Conservation (phyloP, 2,113 vertebrate genomes). For the Mandrillus leucophaeus region DNA sequence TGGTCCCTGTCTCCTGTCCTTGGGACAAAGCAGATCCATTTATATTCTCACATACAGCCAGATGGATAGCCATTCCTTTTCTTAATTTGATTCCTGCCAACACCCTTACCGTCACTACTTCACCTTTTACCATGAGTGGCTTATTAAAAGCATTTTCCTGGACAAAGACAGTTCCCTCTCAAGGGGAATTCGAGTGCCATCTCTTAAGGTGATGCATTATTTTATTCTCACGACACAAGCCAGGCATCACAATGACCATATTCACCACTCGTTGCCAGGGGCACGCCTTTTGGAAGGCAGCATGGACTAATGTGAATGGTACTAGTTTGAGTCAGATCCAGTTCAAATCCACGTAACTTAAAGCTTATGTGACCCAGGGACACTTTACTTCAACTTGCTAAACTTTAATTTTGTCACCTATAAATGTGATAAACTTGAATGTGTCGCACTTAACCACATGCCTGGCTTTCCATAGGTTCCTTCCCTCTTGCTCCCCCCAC, state of each 20-base stretch:
- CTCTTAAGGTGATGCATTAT: not conserved
- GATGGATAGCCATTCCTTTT: not conserved
- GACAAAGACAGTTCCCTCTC: not conserved
- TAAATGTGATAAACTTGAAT: not conserved
- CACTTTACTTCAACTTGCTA: not conserved
- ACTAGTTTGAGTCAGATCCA: not conserved
- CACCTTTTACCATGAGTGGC: not conserved
- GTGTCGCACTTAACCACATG: not conserved
- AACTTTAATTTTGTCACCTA: not conserved
- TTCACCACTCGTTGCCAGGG: not conserved
- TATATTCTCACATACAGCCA: not conserved
- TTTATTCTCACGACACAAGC: not conserved
- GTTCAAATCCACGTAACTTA: not conserved
- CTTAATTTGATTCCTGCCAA: not conserved
- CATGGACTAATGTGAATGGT: not conserved
- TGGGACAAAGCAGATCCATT: not conserved
- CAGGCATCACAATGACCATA: not conserved
- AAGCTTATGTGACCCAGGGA: not conserved
- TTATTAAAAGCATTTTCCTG: conserved; percentile 31
- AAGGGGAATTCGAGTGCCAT: not conserved
- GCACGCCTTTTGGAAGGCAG: not conserved
- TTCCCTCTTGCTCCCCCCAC: not conserved
- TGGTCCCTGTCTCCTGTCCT: not conserved
- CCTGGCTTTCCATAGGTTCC: not conserved
- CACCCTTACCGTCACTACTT: not conserved